Percentiles rank a stretch among this genome's conserved stretches.
These are phyloP conservation scores for Morone chrysops DNA, from an alignment of 2,113 vertebrate genomes.

Conservation along the genomic window DNA sequence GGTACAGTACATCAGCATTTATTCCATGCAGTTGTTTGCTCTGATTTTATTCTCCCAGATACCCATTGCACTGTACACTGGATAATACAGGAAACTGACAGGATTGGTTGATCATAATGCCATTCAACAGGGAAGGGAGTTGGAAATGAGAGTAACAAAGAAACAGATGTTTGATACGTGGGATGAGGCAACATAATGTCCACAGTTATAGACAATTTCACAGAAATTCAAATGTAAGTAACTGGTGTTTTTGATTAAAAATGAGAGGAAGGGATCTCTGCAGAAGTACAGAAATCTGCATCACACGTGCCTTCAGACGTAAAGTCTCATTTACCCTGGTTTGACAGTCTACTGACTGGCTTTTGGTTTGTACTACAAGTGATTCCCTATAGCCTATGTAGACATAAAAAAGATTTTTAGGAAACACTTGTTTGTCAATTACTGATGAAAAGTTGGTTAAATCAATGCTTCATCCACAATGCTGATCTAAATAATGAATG, in stretches of 20 bases:
- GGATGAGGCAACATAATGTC: constrained; percentile 68
- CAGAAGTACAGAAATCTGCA: constrained; percentile 45
- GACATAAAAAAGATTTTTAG: constrained; percentile 12
- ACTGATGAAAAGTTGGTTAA: constrained; percentile 35
- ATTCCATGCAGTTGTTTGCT: constrained; percentile 96
- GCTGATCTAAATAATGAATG: constrained; percentile 43
- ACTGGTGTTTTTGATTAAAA: constrained; percentile 56
- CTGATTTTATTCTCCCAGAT: constrained; percentile 89
- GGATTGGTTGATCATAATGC: constrained; percentile 84
- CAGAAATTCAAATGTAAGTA: constrained; percentile 73
- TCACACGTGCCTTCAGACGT: constrained; percentile 15
- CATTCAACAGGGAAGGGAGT: constrained; percentile 73
- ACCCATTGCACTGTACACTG: constrained; percentile 88
- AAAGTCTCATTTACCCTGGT: constrained; percentile 55
- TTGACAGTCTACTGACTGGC: constrained; percentile 50
- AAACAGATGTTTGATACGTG: constrained; percentile 64
- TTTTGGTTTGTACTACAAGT: constrained; percentile 29
- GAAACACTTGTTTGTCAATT: constrained; percentile 42
- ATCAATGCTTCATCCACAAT: constrained; percentile 34
- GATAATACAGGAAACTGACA: constrained; percentile 83
- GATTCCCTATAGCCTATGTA: constrained; percentile 33
- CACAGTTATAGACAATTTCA: constrained; percentile 70
- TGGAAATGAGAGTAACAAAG: constrained; percentile 70
- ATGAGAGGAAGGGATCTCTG: constrained; percentile 47
- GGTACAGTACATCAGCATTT: constrained; percentile 93